Percentiles rank a stretch among this genome's conserved stretches.
Evolutionary conservation across 2,113 vertebrate genomes (phyloP).

Genomic region (Xenopus tropicalis): DNA sequence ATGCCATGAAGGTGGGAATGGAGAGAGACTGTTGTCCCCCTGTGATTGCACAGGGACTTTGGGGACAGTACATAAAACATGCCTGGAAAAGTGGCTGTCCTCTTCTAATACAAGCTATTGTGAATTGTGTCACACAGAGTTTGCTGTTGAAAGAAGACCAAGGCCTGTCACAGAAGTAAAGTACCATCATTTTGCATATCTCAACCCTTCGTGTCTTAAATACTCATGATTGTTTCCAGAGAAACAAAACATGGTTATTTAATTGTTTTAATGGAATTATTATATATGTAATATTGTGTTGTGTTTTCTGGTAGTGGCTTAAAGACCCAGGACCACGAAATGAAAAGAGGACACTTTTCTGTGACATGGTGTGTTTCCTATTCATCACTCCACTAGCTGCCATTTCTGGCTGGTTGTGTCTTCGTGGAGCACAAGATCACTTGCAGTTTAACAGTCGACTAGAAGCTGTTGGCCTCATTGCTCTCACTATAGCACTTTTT

Average conservation of each 20-base stretch:
- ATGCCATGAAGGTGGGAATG: slow-evolving; percentile 86
- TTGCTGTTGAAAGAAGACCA: slow-evolving; percentile 85
- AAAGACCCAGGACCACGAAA: slow-evolving; percentile 84
- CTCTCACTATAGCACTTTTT: slow-evolving; percentile 93
- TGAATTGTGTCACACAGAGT: slow-evolving; percentile 94
- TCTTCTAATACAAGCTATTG: slow-evolving; percentile 98
- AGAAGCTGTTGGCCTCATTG: slow-evolving; percentile 90
- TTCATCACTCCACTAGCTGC: slow-evolving; percentile 91
- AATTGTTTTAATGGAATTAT: neutral
- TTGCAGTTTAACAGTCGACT: slow-evolving; percentile 89
- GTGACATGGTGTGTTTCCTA: slow-evolving; percentile 94
- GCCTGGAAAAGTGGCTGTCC: slow-evolving; percentile 93
- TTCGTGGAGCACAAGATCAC: slow-evolving; percentile 89
- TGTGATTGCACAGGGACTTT: slow-evolving; percentile 90
- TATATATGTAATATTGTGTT: neutral
- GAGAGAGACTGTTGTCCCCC: slow-evolving; percentile 83
- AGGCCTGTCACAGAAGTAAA: slow-evolving; percentile 88
- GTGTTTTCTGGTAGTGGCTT: slow-evolving; percentile 76
- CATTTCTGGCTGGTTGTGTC: slow-evolving; percentile 93
- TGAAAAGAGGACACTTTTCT: slow-evolving; percentile 91
- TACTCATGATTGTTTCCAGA: no score
- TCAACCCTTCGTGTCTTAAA: no score
- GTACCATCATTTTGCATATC: neutral
- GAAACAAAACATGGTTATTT: neutral
- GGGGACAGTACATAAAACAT: slow-evolving; percentile 93